A percentile compares a stretch with the other conserved stretches of the same genome.
Conservation (phyloP, 2,888 invertebrate genomes). For the Tortricodes alternella region DNA sequence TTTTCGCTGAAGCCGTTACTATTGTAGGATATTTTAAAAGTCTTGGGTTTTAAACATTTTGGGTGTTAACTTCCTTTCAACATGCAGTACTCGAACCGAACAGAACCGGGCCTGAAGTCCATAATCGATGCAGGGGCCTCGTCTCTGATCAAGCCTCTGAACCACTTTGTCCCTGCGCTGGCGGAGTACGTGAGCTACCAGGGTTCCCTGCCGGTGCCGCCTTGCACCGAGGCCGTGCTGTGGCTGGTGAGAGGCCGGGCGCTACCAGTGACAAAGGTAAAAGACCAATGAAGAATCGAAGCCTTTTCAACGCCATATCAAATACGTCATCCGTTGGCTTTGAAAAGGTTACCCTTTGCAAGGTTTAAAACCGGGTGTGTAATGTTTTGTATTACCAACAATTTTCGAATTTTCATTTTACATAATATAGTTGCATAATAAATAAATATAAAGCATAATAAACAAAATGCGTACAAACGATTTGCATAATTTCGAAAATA, state of each 20-base stretch:
- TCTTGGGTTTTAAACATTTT: neutral
- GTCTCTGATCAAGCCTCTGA: constrained; percentile 39
- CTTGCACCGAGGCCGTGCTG: constrained; percentile 62
- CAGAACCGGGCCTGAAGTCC: constrained; percentile 48
- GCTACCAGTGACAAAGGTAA: constrained; percentile 55
- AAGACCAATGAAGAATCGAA: constrained; percentile 17
- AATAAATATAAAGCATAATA: too few species aligned
- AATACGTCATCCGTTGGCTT: too few species aligned
- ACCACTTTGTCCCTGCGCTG: constrained; percentile 55
- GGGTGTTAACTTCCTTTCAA: too few species aligned
- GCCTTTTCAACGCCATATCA: neutral
- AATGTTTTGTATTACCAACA: too few species aligned
- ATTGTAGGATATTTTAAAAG: neutral
- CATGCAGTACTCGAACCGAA: constrained; percentile 54
- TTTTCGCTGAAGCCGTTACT: too few species aligned
- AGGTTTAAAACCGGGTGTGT: too few species aligned
- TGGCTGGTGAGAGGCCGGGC: constrained; percentile 62
- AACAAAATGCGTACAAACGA: too few species aligned
- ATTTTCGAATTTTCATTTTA: too few species aligned
- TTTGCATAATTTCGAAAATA: too few species aligned
- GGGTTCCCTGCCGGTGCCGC: constrained; percentile 62
- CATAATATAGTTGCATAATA: too few species aligned
- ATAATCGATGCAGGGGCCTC: constrained; percentile 40
- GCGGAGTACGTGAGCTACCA: constrained; percentile 62
- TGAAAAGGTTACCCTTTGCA: too few species aligned